These are phyloP conservation scores for Parnassius apollo DNA, from an alignment of 2,888 invertebrate genomes.

Conservation along the genomic window DNA sequence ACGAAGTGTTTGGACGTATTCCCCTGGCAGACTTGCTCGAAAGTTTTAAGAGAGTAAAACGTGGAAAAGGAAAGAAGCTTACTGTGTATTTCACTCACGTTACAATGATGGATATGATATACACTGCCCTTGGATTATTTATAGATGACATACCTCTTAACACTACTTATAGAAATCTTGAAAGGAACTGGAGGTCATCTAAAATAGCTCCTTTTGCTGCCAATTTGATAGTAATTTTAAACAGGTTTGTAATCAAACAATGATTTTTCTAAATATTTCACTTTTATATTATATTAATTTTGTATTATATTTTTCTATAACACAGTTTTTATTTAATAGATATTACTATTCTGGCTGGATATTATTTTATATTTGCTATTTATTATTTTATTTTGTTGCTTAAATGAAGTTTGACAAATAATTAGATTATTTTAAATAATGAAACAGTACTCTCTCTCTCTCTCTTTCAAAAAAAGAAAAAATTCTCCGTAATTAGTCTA, in stretches of 20 bases:
- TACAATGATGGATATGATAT: slow-evolving; percentile 82
- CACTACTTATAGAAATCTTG: slow-evolving; percentile 78
- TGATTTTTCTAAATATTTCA: no score
- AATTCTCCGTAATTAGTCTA: no score
- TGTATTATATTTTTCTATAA: no score
- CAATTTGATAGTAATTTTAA: slow-evolving; percentile 87
- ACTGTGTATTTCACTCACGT: slow-evolving; percentile 85
- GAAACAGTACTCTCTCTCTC: no score
- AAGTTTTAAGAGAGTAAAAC: slow-evolving; percentile 67
- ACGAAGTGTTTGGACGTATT: slow-evolving; percentile 84
- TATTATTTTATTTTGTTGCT: no score
- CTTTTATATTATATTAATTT: no score
- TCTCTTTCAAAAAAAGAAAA: no score
- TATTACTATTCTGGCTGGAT: no score
- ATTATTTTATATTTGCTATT: no score
- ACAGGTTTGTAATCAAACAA: slow-evolving; percentile 73
- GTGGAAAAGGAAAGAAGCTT: slow-evolving; percentile 69
- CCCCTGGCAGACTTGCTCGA: slow-evolving; percentile 84
- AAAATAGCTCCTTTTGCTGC: slow-evolving; percentile 84
- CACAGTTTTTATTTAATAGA: no score
- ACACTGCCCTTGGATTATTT: slow-evolving; percentile 84
- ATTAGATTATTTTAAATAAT: no score
- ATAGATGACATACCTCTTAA: slow-evolving; percentile 81
- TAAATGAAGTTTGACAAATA: no score
- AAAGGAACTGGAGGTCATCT: slow-evolving; percentile 86